Evolutionary conservation across 2,888 invertebrate species (phyloP), one percentile per base, ranked within the genome.

Genomic region (Theodoxus fluviatilis): DNA sequence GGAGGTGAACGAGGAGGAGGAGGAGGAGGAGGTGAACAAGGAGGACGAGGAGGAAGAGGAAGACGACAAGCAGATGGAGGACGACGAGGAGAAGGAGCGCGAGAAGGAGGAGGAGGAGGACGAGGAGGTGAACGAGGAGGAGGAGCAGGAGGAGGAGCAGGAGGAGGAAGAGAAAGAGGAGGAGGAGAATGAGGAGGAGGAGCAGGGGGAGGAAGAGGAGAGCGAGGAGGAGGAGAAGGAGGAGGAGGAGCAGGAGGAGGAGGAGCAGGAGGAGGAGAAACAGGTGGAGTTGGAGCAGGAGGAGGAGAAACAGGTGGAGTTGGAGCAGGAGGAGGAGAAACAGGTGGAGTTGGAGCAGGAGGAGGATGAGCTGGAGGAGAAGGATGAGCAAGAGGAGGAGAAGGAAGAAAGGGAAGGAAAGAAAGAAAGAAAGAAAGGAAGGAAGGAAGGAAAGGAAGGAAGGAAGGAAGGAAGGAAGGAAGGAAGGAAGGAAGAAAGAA

Each of bases 311-410:
- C n/a, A n/a, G 25, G 25, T 6, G n/a, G 25, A 18, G 25, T 22
- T 12, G 4, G 40, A 64, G 25, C 25, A 22, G 40, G 64, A 18
- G 6, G 6, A 57, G 25, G 55, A 52, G 55, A n/a, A 35, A n/a
- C n/a, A 12, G 37, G 61, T 15, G 33, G 18, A 43, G 40, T 38
- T 63, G 33, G 47, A 28, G 63, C 12, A 57, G 37, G 57, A 37
- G 57, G 55, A 55, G 52, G 55, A 28, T 55, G 65, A 61, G 28
- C 7, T 28, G 25, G 28, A 61, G 61, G 33, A 15, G 18, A 33
- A 31, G 61, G 61, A 33, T 22, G 61, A 61, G 40, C 38, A 28
- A 40, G 64, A 64, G 18, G 18, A n/a, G 4, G 35, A 37, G 4
- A 40, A 28, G 28, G 64, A 64, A 43, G 9, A 57, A 33, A 38